phyloP scores from a whole-genome alignment of 2,113 vertebrate genomes.

The Zootoca vivipara region DNA sequence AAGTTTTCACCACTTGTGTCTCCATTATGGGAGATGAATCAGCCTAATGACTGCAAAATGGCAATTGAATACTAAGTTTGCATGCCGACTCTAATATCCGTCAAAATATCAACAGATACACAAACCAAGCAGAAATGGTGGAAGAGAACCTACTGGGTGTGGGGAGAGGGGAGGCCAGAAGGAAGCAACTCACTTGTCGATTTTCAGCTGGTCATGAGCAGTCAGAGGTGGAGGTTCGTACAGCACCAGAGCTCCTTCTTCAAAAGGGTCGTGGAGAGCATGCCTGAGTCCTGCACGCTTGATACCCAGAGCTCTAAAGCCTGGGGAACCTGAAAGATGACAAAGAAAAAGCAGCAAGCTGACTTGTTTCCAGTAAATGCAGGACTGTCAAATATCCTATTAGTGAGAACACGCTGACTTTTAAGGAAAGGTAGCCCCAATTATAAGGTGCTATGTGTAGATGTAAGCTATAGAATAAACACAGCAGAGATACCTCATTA shows the following conservation, averaged over 20 bases:
- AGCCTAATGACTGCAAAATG: neutral
- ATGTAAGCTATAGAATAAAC: neutral
- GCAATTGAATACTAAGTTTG: neutral
- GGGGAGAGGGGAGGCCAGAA: neutral
- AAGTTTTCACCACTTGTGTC: neutral
- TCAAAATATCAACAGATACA: neutral
- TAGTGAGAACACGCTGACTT: conserved; percentile 20
- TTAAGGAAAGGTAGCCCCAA: neutral
- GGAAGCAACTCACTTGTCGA: conserved; percentile 87
- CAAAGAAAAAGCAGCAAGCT: conserved; percentile 27
- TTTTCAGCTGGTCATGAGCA: conserved; percentile 90
- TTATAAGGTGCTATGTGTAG: neutral
- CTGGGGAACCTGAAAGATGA: conserved; percentile 83
- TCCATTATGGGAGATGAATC: neutral
- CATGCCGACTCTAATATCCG: neutral
- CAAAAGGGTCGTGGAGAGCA: conserved; percentile 92
- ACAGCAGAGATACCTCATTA: neutral
- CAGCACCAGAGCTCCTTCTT: conserved; percentile 91
- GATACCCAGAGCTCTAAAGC: conserved; percentile 86
- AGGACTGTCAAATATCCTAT: neutral
- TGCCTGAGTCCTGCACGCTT: conserved; percentile 86
- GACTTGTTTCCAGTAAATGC: conserved; percentile 26
- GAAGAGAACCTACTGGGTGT: neutral
- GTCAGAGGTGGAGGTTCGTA: conserved; percentile 87
- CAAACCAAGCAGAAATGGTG: neutral